Percentiles rank a stretch among this genome's conserved stretches.
These are phyloP conservation scores for Cryptus armator DNA, from an alignment of 2,888 invertebrate genomes.

Conservation along the genomic window DNA sequence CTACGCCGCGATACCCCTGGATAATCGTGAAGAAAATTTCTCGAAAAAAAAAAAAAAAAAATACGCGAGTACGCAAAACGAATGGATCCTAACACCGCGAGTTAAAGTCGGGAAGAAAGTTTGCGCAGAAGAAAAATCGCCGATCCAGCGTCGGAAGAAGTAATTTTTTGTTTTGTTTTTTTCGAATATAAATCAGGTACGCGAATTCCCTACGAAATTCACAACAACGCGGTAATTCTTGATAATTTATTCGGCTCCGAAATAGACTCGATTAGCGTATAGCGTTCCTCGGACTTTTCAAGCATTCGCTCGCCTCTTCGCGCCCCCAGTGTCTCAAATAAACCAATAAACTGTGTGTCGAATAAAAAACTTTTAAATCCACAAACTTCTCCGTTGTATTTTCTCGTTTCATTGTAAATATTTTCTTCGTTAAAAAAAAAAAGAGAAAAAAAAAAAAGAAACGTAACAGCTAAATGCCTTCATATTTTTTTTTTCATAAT, in stretches of 20 bases:
- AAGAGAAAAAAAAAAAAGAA: conserved; percentile 75
- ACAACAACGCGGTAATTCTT: conserved; percentile 33
- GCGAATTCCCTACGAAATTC: conserved; percentile 69
- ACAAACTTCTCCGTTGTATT: conserved; percentile 71
- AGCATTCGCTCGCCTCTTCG: conserved; percentile 18
- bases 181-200: conserved; percentile 83
- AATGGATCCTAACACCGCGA: neutral
- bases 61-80: too few relatives aligned
- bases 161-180: neutral
- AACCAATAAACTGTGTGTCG: conserved; percentile 77
- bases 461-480: conserved; percentile 78
- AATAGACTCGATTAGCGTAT: conserved; percentile 11
- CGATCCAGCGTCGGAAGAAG: conserved; percentile 10
- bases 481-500: conserved; percentile 62
- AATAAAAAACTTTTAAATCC: conserved; percentile 75
- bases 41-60: too few relatives aligned
- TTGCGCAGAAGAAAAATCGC: neutral
- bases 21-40: too few relatives aligned
- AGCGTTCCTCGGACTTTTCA: neutral
- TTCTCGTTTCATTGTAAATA: conserved; percentile 74
- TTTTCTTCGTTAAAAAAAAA: conserved; percentile 71
- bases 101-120: conserved; percentile 6
- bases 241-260: conserved; percentile 44
- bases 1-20: too few relatives aligned
- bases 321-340: conserved; percentile 46